Percentiles rank a stretch among this genome's conserved stretches.
Conservation (phyloP, 2,113 vertebrate species). For the Erythrocercus mccallii region DNA sequence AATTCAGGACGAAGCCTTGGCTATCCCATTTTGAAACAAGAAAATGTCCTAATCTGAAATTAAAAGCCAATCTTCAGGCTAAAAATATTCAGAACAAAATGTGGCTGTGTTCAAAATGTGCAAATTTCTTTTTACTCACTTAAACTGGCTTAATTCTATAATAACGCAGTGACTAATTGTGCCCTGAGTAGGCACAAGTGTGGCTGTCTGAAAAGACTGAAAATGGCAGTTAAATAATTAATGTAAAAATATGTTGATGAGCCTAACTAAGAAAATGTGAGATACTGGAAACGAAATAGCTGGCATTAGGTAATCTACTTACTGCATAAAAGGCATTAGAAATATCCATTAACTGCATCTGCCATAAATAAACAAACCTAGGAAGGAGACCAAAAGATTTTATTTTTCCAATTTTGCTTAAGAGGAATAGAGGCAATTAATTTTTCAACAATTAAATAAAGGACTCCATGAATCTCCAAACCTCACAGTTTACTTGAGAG, state of each 20-base stretch:
- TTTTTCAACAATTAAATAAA: background rate
- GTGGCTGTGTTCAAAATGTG: background rate
- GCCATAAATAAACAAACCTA: background rate
- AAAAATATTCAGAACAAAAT: conserved; percentile 11
- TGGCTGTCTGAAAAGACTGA: background rate
- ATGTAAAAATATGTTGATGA: conserved; percentile 19
- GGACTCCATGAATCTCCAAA: background rate
- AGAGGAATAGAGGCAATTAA: background rate
- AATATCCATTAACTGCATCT: background rate
- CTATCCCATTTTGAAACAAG: background rate
- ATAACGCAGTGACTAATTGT: conserved; percentile 19
- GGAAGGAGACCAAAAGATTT: background rate
- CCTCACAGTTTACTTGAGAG: background rate
- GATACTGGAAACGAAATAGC: background rate
- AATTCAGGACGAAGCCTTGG: background rate
- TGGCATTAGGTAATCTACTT: background rate
- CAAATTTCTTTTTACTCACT: conserved; percentile 3
- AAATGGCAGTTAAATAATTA: conserved; percentile 41
- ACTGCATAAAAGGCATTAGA: background rate
- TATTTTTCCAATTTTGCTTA: background rate
- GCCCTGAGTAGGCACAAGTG: conserved; percentile 5
- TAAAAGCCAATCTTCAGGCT: background rate
- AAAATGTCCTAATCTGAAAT: background rate
- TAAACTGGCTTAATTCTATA: conserved; percentile 2
- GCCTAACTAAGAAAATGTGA: conserved; percentile 16